phyloP scores from a whole-genome alignment of 2,888 invertebrate genomes.

The Aproaerema taeniolella region DNA sequence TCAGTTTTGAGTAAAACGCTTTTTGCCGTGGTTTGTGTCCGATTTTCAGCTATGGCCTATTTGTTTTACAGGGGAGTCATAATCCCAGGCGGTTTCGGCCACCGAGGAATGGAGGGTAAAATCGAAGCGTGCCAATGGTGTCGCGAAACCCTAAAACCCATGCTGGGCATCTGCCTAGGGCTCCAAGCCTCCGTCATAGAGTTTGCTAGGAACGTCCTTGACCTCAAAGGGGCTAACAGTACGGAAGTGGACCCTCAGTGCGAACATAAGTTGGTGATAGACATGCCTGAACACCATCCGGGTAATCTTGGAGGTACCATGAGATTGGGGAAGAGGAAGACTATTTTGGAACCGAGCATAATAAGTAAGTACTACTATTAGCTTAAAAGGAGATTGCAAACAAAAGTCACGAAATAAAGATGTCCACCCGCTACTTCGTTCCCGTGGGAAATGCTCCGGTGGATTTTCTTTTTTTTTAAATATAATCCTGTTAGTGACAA shows the following conservation, averaged over 20 bases:
- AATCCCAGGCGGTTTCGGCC: slow-evolving; percentile 98
- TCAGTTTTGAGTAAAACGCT: no score
- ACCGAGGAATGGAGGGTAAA: slow-evolving; percentile 97
- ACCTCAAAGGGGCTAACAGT: slow-evolving; percentile 87
- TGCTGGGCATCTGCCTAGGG: slow-evolving; percentile 98
- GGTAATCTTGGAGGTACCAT: slow-evolving; percentile 98
- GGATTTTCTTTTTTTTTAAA: no score
- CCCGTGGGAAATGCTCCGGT: no score
- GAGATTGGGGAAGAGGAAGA: slow-evolving; percentile 95
- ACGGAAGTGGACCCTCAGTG: slow-evolving; percentile 89
- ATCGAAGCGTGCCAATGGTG: slow-evolving; percentile 96
- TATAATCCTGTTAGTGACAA: no score
- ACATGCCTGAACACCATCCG: slow-evolving; percentile 99
- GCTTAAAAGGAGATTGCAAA: no score
- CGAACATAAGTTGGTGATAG: slow-evolving; percentile 90
- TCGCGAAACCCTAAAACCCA: slow-evolving; percentile 91
- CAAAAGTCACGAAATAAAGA: no score
- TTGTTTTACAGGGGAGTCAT: slow-evolving; percentile 89
- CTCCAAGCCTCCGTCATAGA: slow-evolving; percentile 98
- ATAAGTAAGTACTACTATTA: slow-evolving; percentile 80
- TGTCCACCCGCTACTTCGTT: no score
- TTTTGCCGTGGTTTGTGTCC: no score
- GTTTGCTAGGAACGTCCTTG: slow-evolving; percentile 91
- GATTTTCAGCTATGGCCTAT: no score
- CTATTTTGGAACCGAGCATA: slow-evolving; percentile 83